Base-by-base conservation (phyloP, 2,113 vertebrate genomes). In the Clinocottus analis region DNA sequence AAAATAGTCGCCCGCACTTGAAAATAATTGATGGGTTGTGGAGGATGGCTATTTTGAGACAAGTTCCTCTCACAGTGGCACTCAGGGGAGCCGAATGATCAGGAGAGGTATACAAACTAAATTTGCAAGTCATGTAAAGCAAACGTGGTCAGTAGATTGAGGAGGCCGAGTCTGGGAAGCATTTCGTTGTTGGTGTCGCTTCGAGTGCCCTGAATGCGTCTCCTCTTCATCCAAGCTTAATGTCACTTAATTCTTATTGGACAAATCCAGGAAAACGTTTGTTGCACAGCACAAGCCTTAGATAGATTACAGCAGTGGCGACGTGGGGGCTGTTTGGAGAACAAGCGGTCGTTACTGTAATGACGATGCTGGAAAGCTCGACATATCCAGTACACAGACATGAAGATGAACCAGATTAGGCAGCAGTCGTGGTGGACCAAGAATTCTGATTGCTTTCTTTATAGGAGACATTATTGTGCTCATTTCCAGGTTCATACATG, bases 81-180 rank as follows among this genome's bases (percentile, higher is more conserved):
- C 74, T 78, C 65, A 49, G n/a, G 79, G 83, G 43, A 86, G 31
- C 21, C 12, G 5, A 41, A 85, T 84, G 0, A 41, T 80, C 65
- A 83, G 63, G 56, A 77, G 80, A 79, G 51, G 75, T 62, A 79
- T 62, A 39, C 62, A 80, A 79, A 83, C 87, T 80, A 73, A 68
- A 84, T 88, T 74, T 77, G 81, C 74, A 72, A 84, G 80, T 86
- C 76, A 84, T 59, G 47, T 55, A 68, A 67, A 80, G 64, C 47
- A 13, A 79, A 77, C 33, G 2, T 25, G 17, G 39, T 39, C 58
- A 41, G 60, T 66, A 43, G 25, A 59, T 88, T 69, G 33, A 43
- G 33, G 63, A 33, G 62, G 45, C 73, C 70, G 25, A 51, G 33
- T 77, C 64, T 82, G 61, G 70, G 71, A 74, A 79, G 68, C 23